Evolutionary conservation across 1,140 invertebrate species (phyloP), one percentile per base, ranked within the genome.

Genomic region (Aphis gossypii): DNA sequence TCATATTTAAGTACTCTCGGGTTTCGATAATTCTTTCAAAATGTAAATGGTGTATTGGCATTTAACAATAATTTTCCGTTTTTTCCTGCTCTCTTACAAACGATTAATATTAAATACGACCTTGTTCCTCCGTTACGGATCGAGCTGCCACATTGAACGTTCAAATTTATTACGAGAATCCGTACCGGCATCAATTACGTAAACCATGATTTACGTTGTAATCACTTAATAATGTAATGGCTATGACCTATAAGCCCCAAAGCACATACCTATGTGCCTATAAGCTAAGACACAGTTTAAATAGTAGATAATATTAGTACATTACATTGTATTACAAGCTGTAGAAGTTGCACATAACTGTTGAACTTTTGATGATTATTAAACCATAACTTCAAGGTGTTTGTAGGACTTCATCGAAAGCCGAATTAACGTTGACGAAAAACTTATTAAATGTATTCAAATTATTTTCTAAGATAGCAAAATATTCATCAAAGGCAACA

Each of bases 321-420:
- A 41, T 41, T 51, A 9, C 48, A 54, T n/a, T 48, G 18, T 46
- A n/a, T n/a, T 87, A 48, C 30, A 48, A 35, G 30, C 44, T 87
- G n/a, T 87, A 87, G 44, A 46, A 87, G 30, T 20, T 23, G 18
- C 46, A 87, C 44, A 87, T 30, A 87, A 48, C 46, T 46, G 44
- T 48, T 87, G 44, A 48, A 87, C 44, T 87, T 87, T 25, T 87
- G 44, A 87, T 48, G 48, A 87, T 87, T 48, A 87, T 87, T 87
- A n/a, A 46, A 86, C 30, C n/a, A 87, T 14, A 30, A 48, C 86
- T 87, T n/a, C 11, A 1, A 25, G 25, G 18, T 87, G 25, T 48
- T 48, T 20, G 46, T 87, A 6, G 86, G 86, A 48, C 30, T n/a
- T 87, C 44, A 20, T 48, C 14, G 6, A n/a, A 9, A 84, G 8